A percentile compares a stretch with the other conserved stretches of the same genome.
Evolutionary conservation across 2,797 vertebrate species (phyloP).

Genomic region (Pagetopsis macropterus): DNA sequence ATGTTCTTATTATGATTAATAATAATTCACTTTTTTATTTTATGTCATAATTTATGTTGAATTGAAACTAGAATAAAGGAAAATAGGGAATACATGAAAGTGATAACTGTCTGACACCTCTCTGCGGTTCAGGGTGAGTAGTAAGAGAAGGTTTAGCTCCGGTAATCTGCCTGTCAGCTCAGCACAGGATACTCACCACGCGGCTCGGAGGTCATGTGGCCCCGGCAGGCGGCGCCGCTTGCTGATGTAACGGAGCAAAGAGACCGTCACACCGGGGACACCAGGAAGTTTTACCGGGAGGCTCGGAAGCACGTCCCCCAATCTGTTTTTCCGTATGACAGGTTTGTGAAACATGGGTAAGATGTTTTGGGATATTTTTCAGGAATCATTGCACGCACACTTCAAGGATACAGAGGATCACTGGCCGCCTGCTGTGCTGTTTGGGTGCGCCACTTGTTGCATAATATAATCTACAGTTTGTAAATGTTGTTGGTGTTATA

Average conservation of each 20-base stretch:
- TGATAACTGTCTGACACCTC: background rate
- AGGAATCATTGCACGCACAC: background rate
- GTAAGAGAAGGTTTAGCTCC: constrained; percentile 10
- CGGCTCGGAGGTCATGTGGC: constrained; percentile 31
- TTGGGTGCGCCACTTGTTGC: constrained; percentile 24
- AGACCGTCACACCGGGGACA: constrained; percentile 16
- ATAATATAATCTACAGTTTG: background rate
- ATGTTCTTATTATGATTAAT: no score
- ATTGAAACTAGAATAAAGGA: background rate
- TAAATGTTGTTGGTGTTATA: background rate
- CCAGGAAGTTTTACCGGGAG: constrained; percentile 30
- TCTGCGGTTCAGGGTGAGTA: constrained; percentile 13
- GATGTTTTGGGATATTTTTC: background rate
- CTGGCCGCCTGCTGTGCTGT: background rate
- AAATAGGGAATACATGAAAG: constrained; percentile 5
- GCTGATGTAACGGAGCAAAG: constrained; percentile 29
- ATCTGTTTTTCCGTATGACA: constrained; percentile 53
- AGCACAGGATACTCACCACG: constrained; percentile 15
- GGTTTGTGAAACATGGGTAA: constrained; percentile 54
- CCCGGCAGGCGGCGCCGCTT: background rate
- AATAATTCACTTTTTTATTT: background rate
- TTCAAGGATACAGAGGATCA: background rate
- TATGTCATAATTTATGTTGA: no score
- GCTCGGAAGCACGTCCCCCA: constrained; percentile 5
- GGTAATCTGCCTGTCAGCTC: background rate